These are phyloP conservation scores for Andrena bucephala DNA, from an alignment of 2,888 invertebrate genomes.

Conservation along the genomic window DNA sequence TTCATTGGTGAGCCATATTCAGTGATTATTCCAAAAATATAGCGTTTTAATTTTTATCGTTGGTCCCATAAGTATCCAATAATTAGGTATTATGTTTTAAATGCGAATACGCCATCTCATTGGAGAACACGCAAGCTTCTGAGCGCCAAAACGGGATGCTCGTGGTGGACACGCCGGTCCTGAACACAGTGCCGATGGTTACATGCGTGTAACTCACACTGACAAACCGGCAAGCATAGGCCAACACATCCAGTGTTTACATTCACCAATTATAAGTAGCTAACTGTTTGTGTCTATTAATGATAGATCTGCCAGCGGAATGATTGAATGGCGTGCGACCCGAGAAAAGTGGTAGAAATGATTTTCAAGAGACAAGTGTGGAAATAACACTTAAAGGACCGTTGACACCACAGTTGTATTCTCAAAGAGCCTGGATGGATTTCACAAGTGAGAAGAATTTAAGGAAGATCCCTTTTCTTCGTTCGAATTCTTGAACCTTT, in stretches of 20 bases:
- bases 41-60: too few relatives aligned
- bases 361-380: constrained; percentile 57
- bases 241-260: constrained; percentile 65
- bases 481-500: neutral
- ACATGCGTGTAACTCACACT: constrained; percentile 54
- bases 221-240: constrained; percentile 40
- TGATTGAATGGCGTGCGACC: constrained; percentile 64
- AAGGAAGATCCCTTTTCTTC: neutral
- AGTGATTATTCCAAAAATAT: too few relatives aligned
- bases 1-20: too few relatives aligned
- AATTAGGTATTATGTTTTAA: neutral
- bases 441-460: neutral
- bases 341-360: constrained; percentile 64
- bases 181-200: constrained; percentile 59
- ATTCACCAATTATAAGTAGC: constrained; percentile 72
- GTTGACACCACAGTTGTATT: neutral
- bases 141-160: neutral
- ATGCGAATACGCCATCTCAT: neutral
- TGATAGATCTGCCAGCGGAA: constrained; percentile 68
- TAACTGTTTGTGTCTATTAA: constrained; percentile 70
- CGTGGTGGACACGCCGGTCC: constrained; percentile 18
- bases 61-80: too few relatives aligned
- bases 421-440: neutral
- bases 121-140: neutral
- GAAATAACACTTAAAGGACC: constrained; percentile 5